Percentiles rank a stretch among this genome's conserved stretches.
These are phyloP conservation scores for Morelia viridis DNA, from an alignment of 2,797 vertebrate species.

Conservation along the genomic window DNA sequence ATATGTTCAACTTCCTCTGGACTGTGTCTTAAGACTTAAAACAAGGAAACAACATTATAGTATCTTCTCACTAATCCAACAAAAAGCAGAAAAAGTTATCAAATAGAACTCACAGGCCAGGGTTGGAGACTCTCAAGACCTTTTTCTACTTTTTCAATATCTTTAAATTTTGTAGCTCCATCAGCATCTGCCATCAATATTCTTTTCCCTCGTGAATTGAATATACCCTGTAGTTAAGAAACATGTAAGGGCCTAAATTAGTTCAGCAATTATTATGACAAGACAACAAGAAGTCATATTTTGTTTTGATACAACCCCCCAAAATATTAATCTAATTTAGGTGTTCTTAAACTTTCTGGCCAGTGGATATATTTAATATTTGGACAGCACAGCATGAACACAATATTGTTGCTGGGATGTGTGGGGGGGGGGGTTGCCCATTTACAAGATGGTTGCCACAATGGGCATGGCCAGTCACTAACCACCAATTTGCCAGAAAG, in stretches of 20 bases:
- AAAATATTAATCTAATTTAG: not conserved
- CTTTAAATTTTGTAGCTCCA: slow-evolving; percentile 93
- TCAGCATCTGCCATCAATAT: slow-evolving; percentile 98
- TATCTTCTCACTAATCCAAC: not conserved
- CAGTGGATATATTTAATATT: not conserved
- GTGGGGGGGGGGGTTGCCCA: not conserved
- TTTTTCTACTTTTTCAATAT: slow-evolving; percentile 90
- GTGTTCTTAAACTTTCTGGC: not conserved
- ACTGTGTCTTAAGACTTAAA: not conserved
- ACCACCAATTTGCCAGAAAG: not conserved
- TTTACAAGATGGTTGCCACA: not conserved
- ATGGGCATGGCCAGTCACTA: not conserved
- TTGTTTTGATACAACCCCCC: not conserved
- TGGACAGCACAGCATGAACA: not conserved
- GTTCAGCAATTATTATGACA: slow-evolving; percentile 8
- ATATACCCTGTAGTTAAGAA: slow-evolving; percentile 79
- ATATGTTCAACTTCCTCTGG: not conserved
- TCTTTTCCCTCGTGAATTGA: slow-evolving; percentile 84
- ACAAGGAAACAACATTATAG: not conserved
- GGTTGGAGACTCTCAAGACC: slow-evolving; percentile 79
- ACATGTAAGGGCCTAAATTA: not conserved
- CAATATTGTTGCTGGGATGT: not conserved
- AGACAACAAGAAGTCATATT: not conserved
- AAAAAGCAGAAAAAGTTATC: not conserved
- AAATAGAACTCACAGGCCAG: slow-evolving; percentile 80